Base-by-base conservation (phyloP, 2,888 invertebrate genomes). In the Drosophila peninsularis region DNA sequence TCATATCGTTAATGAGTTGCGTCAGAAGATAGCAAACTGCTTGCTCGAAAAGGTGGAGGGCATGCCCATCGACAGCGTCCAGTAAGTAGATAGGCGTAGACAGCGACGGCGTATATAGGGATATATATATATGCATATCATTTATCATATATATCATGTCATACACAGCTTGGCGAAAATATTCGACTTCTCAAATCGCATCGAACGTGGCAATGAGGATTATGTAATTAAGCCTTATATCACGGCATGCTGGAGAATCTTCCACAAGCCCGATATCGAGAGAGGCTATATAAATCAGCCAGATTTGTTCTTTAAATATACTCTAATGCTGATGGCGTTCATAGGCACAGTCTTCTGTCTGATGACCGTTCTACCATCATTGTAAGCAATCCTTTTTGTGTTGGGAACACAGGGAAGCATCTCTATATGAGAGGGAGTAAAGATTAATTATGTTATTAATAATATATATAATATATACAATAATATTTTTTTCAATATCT, bases 271-370 rank as follows among this genome's bases (percentile, higher is more conserved):
- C 62, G 93, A 93, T n/a, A 93, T 94, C 92, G 98, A 98, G 91
- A 93, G 94, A 81, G 94, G 94, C 1, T 98, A 96, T 90, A 92
- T 96, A 54, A 93, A 94, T 54, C 94, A 96, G 78, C 95, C 95
- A 0, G 98, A 98, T 93, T 95, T 96, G 0, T 93, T 97, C 56
- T 96, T 97, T 88, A 97, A 97, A 90, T 97, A 96, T 91, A 97
- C 96, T 87, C 92, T 96, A 24, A 90, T 94, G 1, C 93, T 94
- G 80, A 94, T 94, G 14, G 91, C 94, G 6, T 82, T 94, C 39
- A 93, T 95, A 14, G 94, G 94, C 62, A 93, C 94, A 17, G 93
- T 94, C 50, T 84, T 94, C 3, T 93, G 95, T 50, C 94, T 95
- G 82, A 93, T 94, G 45, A 32, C 57, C n/a, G 0, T 11, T 1